These are phyloP conservation scores for Nomia melanderi DNA, from an alignment of 1,140 invertebrate genomes.

Conservation along the genomic window DNA sequence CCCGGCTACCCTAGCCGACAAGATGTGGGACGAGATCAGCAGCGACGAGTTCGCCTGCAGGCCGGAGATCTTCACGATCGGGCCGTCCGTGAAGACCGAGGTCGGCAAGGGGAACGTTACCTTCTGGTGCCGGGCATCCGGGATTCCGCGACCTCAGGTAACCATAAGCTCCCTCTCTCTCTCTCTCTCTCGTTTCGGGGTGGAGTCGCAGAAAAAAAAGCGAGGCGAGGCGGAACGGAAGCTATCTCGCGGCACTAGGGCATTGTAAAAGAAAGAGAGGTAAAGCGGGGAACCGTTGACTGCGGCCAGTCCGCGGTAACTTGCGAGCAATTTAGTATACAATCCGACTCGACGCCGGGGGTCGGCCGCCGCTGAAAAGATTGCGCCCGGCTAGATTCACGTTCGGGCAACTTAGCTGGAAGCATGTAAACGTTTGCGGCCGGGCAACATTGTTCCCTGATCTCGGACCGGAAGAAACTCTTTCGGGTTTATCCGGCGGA, in stretches of 20 bases:
- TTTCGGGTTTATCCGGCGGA: neutral
- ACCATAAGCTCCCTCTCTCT: neutral
- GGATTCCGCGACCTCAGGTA: conserved; percentile 87
- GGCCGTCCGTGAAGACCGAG: conserved; percentile 78
- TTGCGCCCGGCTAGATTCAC: conserved; percentile 1
- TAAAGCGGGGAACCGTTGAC: conserved; percentile 3
- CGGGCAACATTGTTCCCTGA: conserved; percentile 14
- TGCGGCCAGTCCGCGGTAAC: conserved; percentile 8
- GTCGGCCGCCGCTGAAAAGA: conserved; percentile 31
- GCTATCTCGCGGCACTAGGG: neutral
- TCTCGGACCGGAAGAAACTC: neutral
- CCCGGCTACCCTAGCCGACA: conserved; percentile 85
- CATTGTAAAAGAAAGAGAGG: neutral
- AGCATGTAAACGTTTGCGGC: conserved; percentile 25
- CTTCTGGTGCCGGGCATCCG: conserved; percentile 88
- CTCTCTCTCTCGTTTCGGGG: too few relatives aligned
- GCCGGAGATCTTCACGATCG: conserved; percentile 85
- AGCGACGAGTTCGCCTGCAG: conserved; percentile 91
- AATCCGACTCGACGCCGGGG: conserved; percentile 2
- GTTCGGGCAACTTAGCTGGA: conserved; percentile 15
- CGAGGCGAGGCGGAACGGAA: too few relatives aligned
- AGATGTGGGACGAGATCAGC: conserved; percentile 86
- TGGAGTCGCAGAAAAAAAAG: neutral
- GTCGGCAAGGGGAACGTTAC: conserved; percentile 86
- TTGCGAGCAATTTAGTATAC: conserved; percentile 27